Evolutionary conservation across 2,113 vertebrate species (phyloP).

Genomic region (Neogobius melanostomus): DNA sequence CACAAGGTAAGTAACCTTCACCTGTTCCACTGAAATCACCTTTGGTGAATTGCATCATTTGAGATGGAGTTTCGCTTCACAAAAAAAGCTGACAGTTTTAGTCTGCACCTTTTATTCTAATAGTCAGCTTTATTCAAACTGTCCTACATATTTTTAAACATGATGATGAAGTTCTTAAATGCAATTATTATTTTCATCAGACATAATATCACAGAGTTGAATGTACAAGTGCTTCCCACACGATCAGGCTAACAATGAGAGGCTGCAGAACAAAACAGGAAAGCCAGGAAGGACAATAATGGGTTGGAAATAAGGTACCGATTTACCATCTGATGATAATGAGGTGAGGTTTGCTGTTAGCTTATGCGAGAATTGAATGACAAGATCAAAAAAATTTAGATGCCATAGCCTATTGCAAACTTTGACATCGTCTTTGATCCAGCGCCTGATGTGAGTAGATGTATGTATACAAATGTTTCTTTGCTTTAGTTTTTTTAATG

Average conservation of each 20-base stretch:
- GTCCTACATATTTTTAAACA: neutral
- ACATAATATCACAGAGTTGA: too few species aligned
- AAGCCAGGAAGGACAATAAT: neutral
- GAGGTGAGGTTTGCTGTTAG: neutral
- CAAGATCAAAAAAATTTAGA: neutral
- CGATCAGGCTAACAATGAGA: neutral
- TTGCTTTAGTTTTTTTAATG: neutral
- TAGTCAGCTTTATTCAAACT: neutral
- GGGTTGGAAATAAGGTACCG: neutral
- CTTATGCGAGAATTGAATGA: neutral
- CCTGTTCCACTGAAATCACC: slow-evolving; percentile 2
- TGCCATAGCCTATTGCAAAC: too few species aligned
- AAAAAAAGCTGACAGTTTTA: neutral
- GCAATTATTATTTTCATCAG: neutral
- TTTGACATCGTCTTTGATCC: neutral
- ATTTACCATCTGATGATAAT: neutral
- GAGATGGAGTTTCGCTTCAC: neutral
- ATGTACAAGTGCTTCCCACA: too few species aligned
- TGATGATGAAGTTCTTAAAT: neutral
- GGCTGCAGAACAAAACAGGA: neutral
- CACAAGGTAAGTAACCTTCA: neutral
- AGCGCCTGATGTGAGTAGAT: neutral
- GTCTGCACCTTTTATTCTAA: neutral
- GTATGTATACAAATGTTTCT: neutral
- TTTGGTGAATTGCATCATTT: neutral